Evolutionary conservation across 2,113 vertebrate genomes (phyloP).

Genomic region (Chitala chitala): DNA sequence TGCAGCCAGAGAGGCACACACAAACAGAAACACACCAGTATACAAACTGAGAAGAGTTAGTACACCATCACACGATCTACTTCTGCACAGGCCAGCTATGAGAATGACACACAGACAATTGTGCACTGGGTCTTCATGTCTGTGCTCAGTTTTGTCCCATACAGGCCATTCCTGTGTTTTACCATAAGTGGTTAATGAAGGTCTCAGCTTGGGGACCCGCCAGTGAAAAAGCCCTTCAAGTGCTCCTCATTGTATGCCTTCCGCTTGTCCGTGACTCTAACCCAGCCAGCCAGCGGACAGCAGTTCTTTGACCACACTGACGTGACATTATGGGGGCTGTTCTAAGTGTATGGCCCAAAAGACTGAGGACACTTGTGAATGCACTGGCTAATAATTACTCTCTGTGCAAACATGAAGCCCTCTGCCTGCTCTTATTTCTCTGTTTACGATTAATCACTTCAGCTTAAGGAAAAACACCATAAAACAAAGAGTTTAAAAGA

Average conservation of each 20-base stretch:
- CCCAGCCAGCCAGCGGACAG: neutral
- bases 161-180: neutral
- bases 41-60: neutral
- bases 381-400: neutral
- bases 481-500: neutral
- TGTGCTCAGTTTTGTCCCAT: neutral
- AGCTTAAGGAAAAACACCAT: neutral
- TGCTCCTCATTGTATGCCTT: neutral
- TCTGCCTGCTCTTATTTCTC: neutral
- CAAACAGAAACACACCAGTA: neutral
- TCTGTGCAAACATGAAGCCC: neutral
- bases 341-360: no score
- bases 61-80: neutral
- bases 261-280: neutral
- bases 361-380: neutral
- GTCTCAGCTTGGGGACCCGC: neutral
- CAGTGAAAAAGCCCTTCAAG: neutral
- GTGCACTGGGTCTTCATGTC: neutral
- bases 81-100: neutral
- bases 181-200: slow-evolving; percentile 4
- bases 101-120: neutral
- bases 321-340: no score
- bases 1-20: neutral
- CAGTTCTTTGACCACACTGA: no score
- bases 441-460: neutral